Evolutionary conservation across 37 sponge, comb jelly and placozoan genomes (phyloP), one percentile per base, ranked within the genome.

Genomic region (Amphimedon queenslandica): DNA sequence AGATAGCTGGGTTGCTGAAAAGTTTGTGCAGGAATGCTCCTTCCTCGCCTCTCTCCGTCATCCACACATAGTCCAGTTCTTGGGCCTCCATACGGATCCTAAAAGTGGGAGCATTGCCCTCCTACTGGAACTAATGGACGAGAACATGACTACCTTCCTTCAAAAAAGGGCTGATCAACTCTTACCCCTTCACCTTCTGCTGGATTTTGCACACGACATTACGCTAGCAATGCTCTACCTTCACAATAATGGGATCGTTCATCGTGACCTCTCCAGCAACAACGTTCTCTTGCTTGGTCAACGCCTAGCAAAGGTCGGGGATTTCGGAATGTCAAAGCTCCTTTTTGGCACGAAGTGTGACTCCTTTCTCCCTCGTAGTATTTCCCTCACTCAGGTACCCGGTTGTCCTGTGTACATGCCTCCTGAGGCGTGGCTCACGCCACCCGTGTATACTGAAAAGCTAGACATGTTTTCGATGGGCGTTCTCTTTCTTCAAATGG

Each of bases 71-170:
- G 64, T 82, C 24, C 82, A 67, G 63, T 82, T 56, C 34, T 65
- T 82, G 1, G 69, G 75, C 27, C 31, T 38, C 0, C 20, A 40
- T 25, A 25, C n/a, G 8, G 69, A 82, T 38, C 33, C 69, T 4
- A 23, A 35, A 8, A 33, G 58, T 31, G 32, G 34, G 31, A 13
- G 20, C 3, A 38, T 41, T 11, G 63, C 72, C 2, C 69, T 82
- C 23, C 69, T 82, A 18, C 73, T 82, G 82, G 82, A 82, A 60
- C 60, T 82, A 39, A 82, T 82, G 82, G 75, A 82, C 35, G 75
- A 82, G 38, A 82, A 69, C 34, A 58, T 82, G 13, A 74, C 82
- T 1, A 30, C 29, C 27, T 82, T 74, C 43, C 61, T 82, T 42
- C 68, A 73, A 40, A 36, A n/a, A 6, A n/a, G 24, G 5, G 18